Evolutionary conservation across 1,140 invertebrate species (phyloP).

Genomic region (Mya arenaria): DNA sequence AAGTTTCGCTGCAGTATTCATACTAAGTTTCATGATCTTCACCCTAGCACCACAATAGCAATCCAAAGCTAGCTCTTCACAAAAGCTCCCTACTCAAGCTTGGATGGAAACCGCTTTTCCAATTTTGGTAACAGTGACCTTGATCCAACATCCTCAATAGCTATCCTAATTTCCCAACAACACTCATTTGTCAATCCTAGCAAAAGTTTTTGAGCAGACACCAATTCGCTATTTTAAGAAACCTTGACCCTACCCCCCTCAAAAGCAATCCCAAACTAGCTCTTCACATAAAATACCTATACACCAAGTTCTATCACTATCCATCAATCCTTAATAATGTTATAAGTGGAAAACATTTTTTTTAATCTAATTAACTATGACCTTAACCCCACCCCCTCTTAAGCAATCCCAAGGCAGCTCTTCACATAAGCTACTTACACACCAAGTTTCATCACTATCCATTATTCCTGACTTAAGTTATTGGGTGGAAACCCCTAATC

Average conservation of each 20-base stretch:
- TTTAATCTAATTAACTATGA: not conserved
- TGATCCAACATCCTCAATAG: no score
- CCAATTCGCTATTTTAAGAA: not conserved
- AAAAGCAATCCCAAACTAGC: not conserved
- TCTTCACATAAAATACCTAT: not conserved
- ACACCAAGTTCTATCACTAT: not conserved
- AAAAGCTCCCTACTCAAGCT: no score
- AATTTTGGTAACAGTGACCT: no score
- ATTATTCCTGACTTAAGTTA: not conserved
- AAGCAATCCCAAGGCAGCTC: not conserved
- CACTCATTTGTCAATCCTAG: not conserved
- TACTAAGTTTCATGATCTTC: no score
- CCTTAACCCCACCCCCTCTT: not conserved
- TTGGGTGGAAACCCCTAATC: not conserved
- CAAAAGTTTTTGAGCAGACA: not conserved
- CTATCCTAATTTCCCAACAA: no score
- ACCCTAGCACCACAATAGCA: no score
- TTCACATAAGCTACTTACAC: not conserved
- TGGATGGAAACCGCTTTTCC: no score
- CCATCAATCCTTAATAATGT: not conserved
- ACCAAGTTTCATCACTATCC: not conserved
- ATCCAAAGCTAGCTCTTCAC: no score
- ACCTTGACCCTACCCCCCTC: not conserved
- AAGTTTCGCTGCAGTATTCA: no score
- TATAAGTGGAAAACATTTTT: not conserved